Base-by-base conservation (phyloP, 2,113 vertebrate genomes). In the Scartelaos histophorus region DNA sequence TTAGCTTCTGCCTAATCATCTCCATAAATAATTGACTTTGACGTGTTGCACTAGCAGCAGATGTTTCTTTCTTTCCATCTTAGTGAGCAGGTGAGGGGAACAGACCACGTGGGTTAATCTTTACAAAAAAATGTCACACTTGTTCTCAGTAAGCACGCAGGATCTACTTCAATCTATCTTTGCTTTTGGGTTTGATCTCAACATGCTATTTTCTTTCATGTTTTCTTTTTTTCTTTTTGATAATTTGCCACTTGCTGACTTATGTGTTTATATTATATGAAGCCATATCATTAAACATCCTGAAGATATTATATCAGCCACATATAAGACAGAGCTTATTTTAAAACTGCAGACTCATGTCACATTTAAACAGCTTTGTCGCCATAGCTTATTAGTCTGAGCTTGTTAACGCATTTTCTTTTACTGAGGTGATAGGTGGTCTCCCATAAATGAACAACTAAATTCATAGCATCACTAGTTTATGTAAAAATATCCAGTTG, bases 331-430 rank as follows among this genome's bases (percentile, higher is more conserved):
- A 10, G 12, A 34, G 69, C 6, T 25, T 34, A 61, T 67, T 71
- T 70, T 49, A 70, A 84, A 84, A 77, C 62, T 84, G 70, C 76
- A 74, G 78, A 88, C 57, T 80, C 56, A 79, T 68, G 74, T 73
- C 78, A 81, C 58, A 70, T 81, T 64, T 74, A n/a, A 76, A 73
- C 74, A 82, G 81, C 76, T 78, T 69, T 67, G 78, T 74, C 77
- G 74, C 19, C 9, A 69, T 65, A 77, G 71, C 81, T 77, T 75
- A 80, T 83, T 87, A 89, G 78, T 66, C 25, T 82, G 67, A 88
- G 82, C 86, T 85, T 74, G 79, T 90, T 91, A 90, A 47, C 43
- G 77, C 76, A 65, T 68, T 72, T 57, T 61, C 34, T 67, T 83
- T 85, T 85, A 74, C 62, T 17, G 17, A 70, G 65, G 76, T 61